Percentiles rank a stretch among this genome's conserved stretches.
Evolutionary conservation across 2,113 vertebrate species (phyloP).

Genomic region (Ophthalmolycus amberensis): DNA sequence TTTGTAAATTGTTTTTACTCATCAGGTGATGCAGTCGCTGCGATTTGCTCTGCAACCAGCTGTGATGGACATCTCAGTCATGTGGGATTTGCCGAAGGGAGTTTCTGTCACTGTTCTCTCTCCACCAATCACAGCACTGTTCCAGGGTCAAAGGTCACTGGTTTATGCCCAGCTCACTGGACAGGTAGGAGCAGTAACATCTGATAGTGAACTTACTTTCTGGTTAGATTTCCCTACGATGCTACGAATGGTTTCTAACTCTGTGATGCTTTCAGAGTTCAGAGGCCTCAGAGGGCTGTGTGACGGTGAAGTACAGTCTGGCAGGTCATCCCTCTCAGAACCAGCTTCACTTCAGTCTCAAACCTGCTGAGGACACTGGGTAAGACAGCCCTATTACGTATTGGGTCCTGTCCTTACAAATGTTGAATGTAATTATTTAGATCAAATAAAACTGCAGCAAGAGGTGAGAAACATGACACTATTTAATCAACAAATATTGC

Average conservation of each 20-base stretch:
- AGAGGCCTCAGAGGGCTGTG: slow-evolving; percentile 59
- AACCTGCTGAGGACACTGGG: slow-evolving; percentile 68
- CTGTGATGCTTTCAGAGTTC: slow-evolving; percentile 48
- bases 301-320: slow-evolving; percentile 76
- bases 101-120: slow-evolving; percentile 73
- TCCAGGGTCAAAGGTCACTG: slow-evolving; percentile 80
- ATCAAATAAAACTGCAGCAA: too few relatives aligned
- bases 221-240: background rate
- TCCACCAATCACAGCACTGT: slow-evolving; percentile 72
- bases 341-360: slow-evolving; percentile 71
- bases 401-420: background rate
- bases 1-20: background rate
- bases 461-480: too few relatives aligned
- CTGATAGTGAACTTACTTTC: background rate
- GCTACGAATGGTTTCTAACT: too few relatives aligned
- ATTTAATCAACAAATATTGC: too few relatives aligned
- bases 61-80: slow-evolving; percentile 72
- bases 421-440: background rate
- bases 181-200: slow-evolving; percentile 61
- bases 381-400: slow-evolving; percentile 34
- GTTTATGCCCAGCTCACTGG: slow-evolving; percentile 78
- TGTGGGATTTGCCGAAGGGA: slow-evolving; percentile 75
- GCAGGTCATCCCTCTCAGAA: slow-evolving; percentile 65
- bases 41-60: slow-evolving; percentile 76
- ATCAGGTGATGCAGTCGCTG: slow-evolving; percentile 79